Evolutionary conservation across 2,888 invertebrate species (phyloP).

Genomic region (Stratiomys singularior): DNA sequence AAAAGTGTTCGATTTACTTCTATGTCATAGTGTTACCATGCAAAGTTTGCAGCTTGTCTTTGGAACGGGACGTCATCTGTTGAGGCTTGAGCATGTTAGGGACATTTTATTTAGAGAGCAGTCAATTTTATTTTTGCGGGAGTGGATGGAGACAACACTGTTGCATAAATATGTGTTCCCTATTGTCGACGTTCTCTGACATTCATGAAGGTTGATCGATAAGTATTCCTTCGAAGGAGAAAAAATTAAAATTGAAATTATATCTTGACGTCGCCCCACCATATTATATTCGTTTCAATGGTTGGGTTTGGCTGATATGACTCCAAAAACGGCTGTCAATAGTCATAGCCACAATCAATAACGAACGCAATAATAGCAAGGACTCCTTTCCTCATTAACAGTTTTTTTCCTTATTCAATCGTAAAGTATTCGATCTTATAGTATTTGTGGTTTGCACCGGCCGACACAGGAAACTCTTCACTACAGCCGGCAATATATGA

Average conservation of each 20-base stretch:
- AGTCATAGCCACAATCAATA: neutral
- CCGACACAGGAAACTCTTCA: too few relatives aligned
- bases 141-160: neutral
- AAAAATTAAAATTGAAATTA: slow-evolving; percentile 8
- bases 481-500: too few relatives aligned
- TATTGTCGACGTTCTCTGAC: too few relatives aligned
- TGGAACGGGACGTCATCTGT: neutral
- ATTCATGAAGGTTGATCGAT: slow-evolving; percentile 1
- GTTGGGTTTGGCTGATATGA: neutral
- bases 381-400: slow-evolving; percentile 28
- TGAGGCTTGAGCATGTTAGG: neutral
- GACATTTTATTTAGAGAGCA: neutral
- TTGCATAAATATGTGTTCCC: neutral
- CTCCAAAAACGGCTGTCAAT: neutral
- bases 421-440: neutral
- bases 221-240: neutral
- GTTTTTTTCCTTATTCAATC: neutral
- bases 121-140: neutral
- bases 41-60: neutral
- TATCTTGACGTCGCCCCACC: neutral
- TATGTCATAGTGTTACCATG: slow-evolving; percentile 15
- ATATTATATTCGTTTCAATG: neutral
- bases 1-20: slow-evolving; percentile 34
- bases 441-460: neutral
- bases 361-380: neutral